Evolutionary conservation across 2,888 invertebrate genomes (phyloP).

Genomic region (Mythimna ferrago): DNA sequence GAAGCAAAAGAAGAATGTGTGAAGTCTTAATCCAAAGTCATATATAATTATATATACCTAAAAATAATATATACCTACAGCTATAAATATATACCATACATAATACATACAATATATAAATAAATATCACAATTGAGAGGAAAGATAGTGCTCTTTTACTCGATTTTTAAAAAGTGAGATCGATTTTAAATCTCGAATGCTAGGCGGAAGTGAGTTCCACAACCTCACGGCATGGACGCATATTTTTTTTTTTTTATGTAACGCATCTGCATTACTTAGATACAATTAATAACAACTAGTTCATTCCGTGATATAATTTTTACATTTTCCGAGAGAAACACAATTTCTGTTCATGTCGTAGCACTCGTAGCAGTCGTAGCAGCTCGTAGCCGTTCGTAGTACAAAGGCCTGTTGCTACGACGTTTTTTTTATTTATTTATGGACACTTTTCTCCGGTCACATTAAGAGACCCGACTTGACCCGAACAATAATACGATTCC

Average conservation of each 20-base stretch:
- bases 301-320: conserved; percentile 1
- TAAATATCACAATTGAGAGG: no score
- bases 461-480: conserved; percentile 59
- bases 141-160: no score
- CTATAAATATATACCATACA: no score
- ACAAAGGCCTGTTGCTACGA: conserved; percentile 53
- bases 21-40: no score
- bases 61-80: no score
- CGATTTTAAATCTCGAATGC: no score
- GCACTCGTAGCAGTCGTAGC: conserved; percentile 21
- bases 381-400: conserved; percentile 15
- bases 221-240: no score
- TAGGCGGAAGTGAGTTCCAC: no score
- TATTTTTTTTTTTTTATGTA: neutral
- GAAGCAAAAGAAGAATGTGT: no score
- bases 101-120: no score
- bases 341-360: conserved; percentile 31
- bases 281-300: conserved; percentile 10
- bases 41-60: no score
- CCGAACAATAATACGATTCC: conserved; percentile 56
- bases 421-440: conserved; percentile 66
- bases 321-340: conserved; percentile 27
- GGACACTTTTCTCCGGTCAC: conserved; percentile 64
- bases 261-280: neutral
- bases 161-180: no score